Base-by-base conservation (phyloP, 1,140 invertebrate genomes). In the Brachionus angularis region DNA sequence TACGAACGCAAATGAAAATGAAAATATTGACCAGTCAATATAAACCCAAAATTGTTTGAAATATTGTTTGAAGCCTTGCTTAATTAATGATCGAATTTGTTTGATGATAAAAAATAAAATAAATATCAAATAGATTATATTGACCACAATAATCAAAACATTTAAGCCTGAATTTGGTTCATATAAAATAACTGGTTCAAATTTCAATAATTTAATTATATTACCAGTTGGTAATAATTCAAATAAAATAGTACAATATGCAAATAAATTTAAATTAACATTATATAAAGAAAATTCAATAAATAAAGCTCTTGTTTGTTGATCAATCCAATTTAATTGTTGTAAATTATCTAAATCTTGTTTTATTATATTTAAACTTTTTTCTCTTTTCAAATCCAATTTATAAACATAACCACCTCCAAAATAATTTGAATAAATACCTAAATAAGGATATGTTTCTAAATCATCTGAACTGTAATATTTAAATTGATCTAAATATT, bases 271-370 rank as follows among this genome's bases (percentile, higher is more conserved):
- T 16, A 81, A 76, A 33, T 85, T 81, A 0, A 84, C 80, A 74
- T 86, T 86, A 74, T 85, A 86, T 8, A 82, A 78, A 7, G 85
- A 84, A 74, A 86, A 85, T 73, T 86, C 85, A 2, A 85, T 76
- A 71, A 86, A 82, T 10, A 86, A 77, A 5, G 84, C 85, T 72
- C 85, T 73, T 0, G 85, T 86, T 44, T 81, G 76, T 55, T 76
- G 73, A 73, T 86, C 85, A 14, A 86, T 82, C 85, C 85, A 86
- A 25, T 77, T 72, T 70, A 86, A 74, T 0, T 73, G 72, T 64
- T 84, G 64, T n/a, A 86, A 74, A n/a, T 83, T 73, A 8, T 78
- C 73, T n/a, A 89, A 81, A n/a, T 83, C 78, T 1, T 74, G 74
- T n/a, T 75, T 55, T 3, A 76, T 72, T 27, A 85, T 75, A 34